Evolutionary conservation across 2,797 vertebrate species (phyloP), one percentile per base, ranked within the genome.

Genomic region (Loris lydekkerianus): DNA sequence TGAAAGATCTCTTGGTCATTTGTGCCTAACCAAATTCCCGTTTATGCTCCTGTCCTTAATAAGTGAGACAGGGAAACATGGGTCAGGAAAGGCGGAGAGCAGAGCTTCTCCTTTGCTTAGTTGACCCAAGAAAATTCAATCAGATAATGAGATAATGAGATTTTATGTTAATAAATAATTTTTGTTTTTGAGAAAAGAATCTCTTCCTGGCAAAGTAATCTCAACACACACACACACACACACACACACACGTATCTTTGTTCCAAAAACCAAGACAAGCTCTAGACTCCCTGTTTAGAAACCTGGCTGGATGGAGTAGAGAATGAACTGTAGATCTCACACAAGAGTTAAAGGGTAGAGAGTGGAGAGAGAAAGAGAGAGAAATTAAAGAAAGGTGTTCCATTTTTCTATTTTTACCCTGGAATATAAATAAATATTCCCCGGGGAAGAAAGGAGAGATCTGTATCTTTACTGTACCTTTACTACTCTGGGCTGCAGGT

Each of bases 401-500:
- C 31, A 69, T 18, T 69, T 69, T 1, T 43, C 5, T 46, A 40
- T 72, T 86, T 92, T 83, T 14, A 46, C 17, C 29, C 37, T 73
- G 37, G 77, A 77, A 72, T 70, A 83, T 29, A 82, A 80, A 31
- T 20, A 40, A 63, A 63, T 58, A 43, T 86, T 82, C 34, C 11
- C 86, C 72, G 11, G 25, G 5, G 1, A 77, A 67, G 67, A 23
- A 1, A 83, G 13, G n/a, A 60, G 11, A 67, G 2, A 0, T 73
- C 40, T 49, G 34, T 43, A 29, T 2, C 15, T 43, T 61, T 27
- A 27, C 5, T 37, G 34, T 43, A 31, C 1, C 15, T 43, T 61
- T 27, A 27, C 5, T 37, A 14, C n/a, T 2, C 0, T 31, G 20
- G 40, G 6, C n/a, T 3, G 0, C 25, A 14, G 15, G 10, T 60